Evolutionary conservation across 2,797 vertebrate genomes (phyloP), one percentile per base, ranked within the genome.

Genomic region (Poecilia wingei): DNA sequence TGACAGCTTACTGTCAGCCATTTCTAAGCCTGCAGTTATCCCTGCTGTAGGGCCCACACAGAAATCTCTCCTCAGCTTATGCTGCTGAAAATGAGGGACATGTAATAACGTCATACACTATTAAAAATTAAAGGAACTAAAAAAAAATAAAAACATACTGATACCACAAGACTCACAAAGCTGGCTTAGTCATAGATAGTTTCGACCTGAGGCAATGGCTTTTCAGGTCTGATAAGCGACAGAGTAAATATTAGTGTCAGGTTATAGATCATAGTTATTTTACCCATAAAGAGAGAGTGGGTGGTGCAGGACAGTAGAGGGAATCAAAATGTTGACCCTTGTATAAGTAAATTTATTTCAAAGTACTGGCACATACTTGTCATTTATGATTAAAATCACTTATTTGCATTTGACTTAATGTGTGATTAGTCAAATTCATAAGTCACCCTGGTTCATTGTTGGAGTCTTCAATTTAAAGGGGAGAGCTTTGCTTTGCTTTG

Each of bases 171-270:
- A 28, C 41, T 45, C 68, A 70, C 68, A 70, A 70, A 70, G 68
- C 64, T 68, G 68, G 78, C 61, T 69, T 55, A 55, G 28, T 59
- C 9, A 8, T 13, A 51, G 33, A 72, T 43, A 72, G 47, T 78
- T 61, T 77, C 3, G n/a, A 47, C 64, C 53, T 39, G 41, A 55
- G 51, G 61, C 20, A 1, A 57, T 0, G n/a, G 51, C 47, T 53
- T 69, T 84, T 70, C 55, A 25, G 8, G 39, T 28, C 72, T 4
- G 16, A 64, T 73, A 75, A 82, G 78, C 18, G 83, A 33, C 59
- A 3, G 57, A 77, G 59, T 64, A 53, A 76, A 82, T 79, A 64
- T 77, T 51, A 7, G 18, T 8, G 82, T 69, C 49, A 55, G 57
- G 51, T 74, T 72, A 71, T 78, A 53, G 36, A 73, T 79, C 74